Conservation (phyloP, 1,140 invertebrate species). For the Chironomus striatipennis region DNA sequence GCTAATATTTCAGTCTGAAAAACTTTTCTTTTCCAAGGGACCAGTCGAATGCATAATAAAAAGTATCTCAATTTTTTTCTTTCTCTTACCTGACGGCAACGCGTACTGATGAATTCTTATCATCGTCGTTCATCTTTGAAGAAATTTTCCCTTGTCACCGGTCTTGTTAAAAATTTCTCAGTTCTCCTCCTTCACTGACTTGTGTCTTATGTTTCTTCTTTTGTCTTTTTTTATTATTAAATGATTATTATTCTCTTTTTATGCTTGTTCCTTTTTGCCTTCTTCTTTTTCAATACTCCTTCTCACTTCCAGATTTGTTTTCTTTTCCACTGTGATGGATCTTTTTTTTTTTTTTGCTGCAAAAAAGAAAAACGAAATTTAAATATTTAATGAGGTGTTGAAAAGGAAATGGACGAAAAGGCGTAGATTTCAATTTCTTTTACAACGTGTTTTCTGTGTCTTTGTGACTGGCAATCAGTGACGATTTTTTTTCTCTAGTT, state of each 20-base stretch:
- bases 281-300: not conserved
- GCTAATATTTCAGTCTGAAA: no score
- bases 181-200: not conserved
- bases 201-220: not conserved
- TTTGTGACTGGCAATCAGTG: not conserved
- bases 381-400: constrained; percentile 22
- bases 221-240: no score
- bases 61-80: no score
- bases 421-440: constrained; percentile 2
- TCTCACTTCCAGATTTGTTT: constrained; percentile 17
- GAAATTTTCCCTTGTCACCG: constrained; percentile 17
- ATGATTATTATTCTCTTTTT: no score
- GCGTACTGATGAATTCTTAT: constrained; percentile 6
- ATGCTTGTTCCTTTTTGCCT: not conserved
- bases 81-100: constrained; percentile 16
- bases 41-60: no score
- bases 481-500: not conserved
- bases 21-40: no score
- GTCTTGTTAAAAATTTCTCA: not conserved
- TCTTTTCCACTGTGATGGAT: not conserved
- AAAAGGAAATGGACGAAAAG: constrained; percentile 20
- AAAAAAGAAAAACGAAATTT: not conserved
- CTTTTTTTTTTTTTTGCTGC: not conserved
- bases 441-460: not conserved
- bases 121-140: constrained; percentile 11